Conservation (phyloP, 2,888 invertebrate species). For the Pandemis heparana region DNA sequence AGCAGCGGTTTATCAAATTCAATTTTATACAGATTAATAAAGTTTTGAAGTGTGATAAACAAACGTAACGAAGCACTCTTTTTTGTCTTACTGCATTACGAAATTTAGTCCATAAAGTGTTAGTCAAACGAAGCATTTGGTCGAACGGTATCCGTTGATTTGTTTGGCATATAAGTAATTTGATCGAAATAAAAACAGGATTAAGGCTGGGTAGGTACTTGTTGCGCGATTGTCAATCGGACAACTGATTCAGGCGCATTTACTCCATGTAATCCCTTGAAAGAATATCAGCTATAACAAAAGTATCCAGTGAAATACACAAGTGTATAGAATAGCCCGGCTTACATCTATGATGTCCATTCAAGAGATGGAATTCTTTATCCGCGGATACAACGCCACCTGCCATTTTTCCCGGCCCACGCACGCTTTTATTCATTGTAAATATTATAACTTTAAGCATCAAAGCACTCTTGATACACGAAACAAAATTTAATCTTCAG, state of each 20-base stretch:
- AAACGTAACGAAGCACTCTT: too few species aligned
- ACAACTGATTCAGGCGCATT: background rate
- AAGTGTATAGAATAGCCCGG: background rate
- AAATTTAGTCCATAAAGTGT: too few species aligned
- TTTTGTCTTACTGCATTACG: too few species aligned
- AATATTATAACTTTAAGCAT: slow-evolving; percentile 32
- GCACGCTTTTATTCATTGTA: slow-evolving; percentile 46
- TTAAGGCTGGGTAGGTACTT: background rate
- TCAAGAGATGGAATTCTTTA: slow-evolving; percentile 2
- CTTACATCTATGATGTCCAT: background rate
- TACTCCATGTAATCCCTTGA: background rate
- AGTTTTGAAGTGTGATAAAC: too few species aligned
- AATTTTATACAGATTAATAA: too few species aligned
- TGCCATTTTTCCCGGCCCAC: slow-evolving; percentile 45
- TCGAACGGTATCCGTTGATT: too few species aligned
- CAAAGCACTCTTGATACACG: slow-evolving; percentile 38
- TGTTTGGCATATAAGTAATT: too few species aligned
- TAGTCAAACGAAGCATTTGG: too few species aligned
- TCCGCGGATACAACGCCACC: background rate
- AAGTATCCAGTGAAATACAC: background rate
- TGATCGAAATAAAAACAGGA: too few species aligned
- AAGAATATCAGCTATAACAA: background rate
- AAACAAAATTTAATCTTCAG: slow-evolving; percentile 62
- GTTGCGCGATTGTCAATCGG: background rate
- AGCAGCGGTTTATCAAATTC: too few species aligned